Percentiles rank a stretch among this genome's conserved stretches.
These are phyloP conservation scores for Uropsilus gracilis DNA, from an alignment of 2,113 vertebrate species.

Conservation along the genomic window DNA sequence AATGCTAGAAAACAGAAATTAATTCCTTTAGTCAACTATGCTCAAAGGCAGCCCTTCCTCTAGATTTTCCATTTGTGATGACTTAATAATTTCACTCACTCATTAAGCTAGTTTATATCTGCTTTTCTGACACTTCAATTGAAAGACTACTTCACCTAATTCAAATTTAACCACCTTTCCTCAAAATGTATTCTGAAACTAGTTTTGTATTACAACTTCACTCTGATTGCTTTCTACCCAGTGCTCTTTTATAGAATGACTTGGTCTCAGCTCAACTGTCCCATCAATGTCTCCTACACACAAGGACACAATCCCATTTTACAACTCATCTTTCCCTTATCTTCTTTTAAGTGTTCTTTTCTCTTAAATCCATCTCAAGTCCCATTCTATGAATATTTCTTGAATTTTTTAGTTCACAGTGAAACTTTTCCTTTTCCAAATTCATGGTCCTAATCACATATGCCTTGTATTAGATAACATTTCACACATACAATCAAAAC, in stretches of 20 bases:
- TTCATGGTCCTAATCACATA: background rate
- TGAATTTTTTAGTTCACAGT: background rate
- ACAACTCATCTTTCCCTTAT: background rate
- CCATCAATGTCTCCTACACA: fast-evolving
- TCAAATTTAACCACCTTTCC: slow-evolving; percentile 46
- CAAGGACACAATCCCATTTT: background rate
- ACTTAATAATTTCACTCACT: slow-evolving; percentile 46
- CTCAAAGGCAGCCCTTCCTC: background rate
- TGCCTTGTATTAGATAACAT: background rate
- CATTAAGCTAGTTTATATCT: background rate
- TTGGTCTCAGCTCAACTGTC: background rate
- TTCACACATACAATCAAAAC: background rate
- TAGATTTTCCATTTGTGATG: slow-evolving; percentile 4
- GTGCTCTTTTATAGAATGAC: background rate
- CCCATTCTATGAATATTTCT: background rate
- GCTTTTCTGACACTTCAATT: slow-evolving; percentile 37
- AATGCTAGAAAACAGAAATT: background rate
- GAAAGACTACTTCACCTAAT: slow-evolving; percentile 44
- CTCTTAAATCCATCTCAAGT: background rate
- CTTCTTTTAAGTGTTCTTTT: background rate
- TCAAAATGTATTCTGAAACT: slow-evolving; percentile 41
- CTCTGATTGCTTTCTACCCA: background rate
- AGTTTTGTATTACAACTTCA: background rate
- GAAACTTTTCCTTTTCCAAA: background rate
- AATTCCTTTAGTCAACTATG: slow-evolving; percentile 30